Base-by-base conservation (phyloP, 2,888 invertebrate species). In the Acheta domesticus region DNA sequence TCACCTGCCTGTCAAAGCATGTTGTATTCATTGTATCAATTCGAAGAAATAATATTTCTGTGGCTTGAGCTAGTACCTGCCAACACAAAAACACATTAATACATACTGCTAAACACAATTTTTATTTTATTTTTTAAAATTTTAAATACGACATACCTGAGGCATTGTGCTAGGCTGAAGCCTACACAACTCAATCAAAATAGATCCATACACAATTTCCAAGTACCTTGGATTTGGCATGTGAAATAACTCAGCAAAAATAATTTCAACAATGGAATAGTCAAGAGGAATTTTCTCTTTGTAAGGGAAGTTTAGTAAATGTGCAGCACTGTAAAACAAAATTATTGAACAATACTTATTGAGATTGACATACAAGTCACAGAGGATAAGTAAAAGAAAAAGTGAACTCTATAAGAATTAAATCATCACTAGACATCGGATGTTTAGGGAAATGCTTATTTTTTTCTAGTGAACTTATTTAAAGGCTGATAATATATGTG, bases 11-110 rank as follows among this genome's bases (percentile, higher is more conserved):
- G 87, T 99, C 99, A 87, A 99, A 96, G 86, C 98, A 97, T 2
- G 96, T 93, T 0, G 96, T 94, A 86, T 98, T 98, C 99, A 99
- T 99, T 0, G 95, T 93, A 86, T 99, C 98, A 85, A 99, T 94
- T 82, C 99, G 91, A 88, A 97, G 93, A 85, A 97, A 99, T 79
- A 99, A 88, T 85, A 99, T 95, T 88, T 99, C 99, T 0, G 98
- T 97, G 1, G 99, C 98, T 87, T 99, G 98, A 1, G 99, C 99
- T 83, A 99, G 88, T 81, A 96, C 96, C 88, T 88, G 80, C 11
- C 82, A 82, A 62, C 77, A 80, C 77, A 80, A n/a, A 77, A 74
- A 78, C 74, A 75, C 5, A 75, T 75, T 20, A 23, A 75, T 21
- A 75, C n/a, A 75, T 5, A 8, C 36, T 36, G 3, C 36, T 36